Conservation (phyloP, 1,140 invertebrate species). For the Rhagoletis pomonella region DNA sequence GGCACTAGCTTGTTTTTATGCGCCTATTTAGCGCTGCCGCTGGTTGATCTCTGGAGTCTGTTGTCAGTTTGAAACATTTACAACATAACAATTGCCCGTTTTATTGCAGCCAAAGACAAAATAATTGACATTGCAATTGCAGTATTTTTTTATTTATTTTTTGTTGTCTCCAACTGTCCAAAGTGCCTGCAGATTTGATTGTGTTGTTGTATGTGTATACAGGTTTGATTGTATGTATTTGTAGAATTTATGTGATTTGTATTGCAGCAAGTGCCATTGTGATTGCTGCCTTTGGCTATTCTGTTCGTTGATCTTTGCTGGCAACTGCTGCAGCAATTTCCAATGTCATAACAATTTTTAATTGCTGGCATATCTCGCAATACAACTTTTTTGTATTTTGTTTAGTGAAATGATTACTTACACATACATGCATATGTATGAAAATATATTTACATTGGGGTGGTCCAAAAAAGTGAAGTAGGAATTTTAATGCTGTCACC, state of each 20-base stretch:
- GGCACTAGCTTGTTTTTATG: neutral
- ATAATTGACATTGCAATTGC: conserved; percentile 33
- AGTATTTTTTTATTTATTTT: conserved; percentile 26
- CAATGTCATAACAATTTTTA: conserved; percentile 47
- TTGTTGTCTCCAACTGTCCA: neutral
- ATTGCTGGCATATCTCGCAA: conserved; percentile 36
- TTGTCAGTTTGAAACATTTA: conserved; percentile 33
- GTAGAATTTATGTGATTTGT: conserved; percentile 22
- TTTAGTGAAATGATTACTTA: neutral
- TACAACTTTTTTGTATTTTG: neutral
- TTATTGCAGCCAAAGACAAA: conserved; percentile 37
- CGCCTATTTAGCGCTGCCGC: neutral
- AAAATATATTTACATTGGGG: too few relatives aligned
- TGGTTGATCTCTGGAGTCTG: neutral
- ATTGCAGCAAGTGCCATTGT: too few relatives aligned
- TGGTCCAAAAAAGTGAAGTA: too few relatives aligned
- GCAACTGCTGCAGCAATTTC: conserved; percentile 5
- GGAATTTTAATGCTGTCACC: too few relatives aligned
- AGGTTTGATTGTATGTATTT: neutral
- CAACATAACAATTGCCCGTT: conserved; percentile 38
- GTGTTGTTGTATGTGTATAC: neutral
- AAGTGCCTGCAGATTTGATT: neutral
- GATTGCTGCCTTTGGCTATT: neutral
- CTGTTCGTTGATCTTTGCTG: conserved; percentile 28
- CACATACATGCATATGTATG: too few relatives aligned